Conservation (phyloP, 2,113 vertebrate genomes). For the Daphoenositta chrysoptera region DNA sequence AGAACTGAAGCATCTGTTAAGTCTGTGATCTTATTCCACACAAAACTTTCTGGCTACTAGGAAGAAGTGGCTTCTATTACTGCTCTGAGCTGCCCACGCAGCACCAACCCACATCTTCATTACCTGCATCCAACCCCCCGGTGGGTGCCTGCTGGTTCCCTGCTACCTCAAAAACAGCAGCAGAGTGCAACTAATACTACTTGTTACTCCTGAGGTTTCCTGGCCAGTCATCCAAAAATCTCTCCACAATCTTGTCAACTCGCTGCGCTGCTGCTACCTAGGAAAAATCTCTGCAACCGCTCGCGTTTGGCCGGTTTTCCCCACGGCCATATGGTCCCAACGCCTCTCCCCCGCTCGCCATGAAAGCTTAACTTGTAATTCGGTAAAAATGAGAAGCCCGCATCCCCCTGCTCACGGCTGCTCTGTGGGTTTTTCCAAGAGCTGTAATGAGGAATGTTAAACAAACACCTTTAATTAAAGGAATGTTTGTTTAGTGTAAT, state of each 20-base stretch:
- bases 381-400: background rate
- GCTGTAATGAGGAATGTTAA: slow-evolving; percentile 54
- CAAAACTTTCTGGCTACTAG: background rate
- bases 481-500: slow-evolving; percentile 65
- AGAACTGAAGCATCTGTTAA: background rate
- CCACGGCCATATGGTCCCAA: slow-evolving; percentile 10
- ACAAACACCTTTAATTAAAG: slow-evolving; percentile 67
- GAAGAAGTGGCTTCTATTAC: background rate
- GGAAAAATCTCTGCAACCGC: background rate
- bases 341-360: slow-evolving; percentile 1
- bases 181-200: background rate
- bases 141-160: background rate
- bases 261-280: background rate
- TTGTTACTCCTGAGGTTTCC: background rate
- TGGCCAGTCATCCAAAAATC: background rate
- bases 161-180: background rate
- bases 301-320: background rate
- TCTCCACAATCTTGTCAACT: background rate
- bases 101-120: background rate
- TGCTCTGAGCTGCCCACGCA: background rate
- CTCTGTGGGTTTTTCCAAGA: slow-evolving; percentile 54
- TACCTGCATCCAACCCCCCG: background rate
- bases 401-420: slow-evolving; percentile 1
- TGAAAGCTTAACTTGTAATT: slow-evolving; percentile 17
- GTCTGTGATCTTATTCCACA: background rate